Percentiles rank a stretch among this genome's conserved stretches.
Evolutionary conservation across 1,140 invertebrate genomes (phyloP).

Genomic region (Drosophila biarmipes): DNA sequence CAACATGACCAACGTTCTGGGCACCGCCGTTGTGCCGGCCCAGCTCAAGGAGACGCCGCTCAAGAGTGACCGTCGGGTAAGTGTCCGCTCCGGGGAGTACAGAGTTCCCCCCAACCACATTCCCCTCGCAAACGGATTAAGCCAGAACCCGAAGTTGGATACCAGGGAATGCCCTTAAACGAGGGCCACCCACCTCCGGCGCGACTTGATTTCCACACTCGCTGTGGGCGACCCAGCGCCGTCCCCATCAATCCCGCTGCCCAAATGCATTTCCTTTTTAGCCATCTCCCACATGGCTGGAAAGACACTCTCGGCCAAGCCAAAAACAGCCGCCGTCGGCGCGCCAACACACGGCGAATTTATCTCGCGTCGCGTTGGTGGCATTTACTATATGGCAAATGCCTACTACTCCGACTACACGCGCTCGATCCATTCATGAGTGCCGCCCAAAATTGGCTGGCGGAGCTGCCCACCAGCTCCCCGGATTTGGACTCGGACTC

Average conservation of each 20-base stretch:
- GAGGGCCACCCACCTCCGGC: conserved; percentile 36
- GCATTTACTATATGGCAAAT: conserved; percentile 39
- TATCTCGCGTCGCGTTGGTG: conserved; percentile 44
- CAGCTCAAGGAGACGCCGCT: conserved; percentile 75
- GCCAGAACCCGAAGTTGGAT: conserved; percentile 7
- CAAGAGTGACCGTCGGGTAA: conserved; percentile 84
- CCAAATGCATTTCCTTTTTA: conserved; percentile 81
- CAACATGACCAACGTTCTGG: conserved; percentile 78
- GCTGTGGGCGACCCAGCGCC: conserved; percentile 8
- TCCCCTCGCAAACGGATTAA: conserved; percentile 1
- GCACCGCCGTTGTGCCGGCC: conserved; percentile 67
- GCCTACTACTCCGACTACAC: conserved; percentile 11
- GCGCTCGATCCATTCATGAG: conserved; percentile 68
- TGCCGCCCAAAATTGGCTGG: conserved; percentile 73
- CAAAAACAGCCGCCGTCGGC: conserved; percentile 62
- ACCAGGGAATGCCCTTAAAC: conserved; percentile 34
- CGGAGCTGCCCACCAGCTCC: conserved; percentile 61
- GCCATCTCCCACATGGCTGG: conserved; percentile 74
- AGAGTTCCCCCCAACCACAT: neutral
- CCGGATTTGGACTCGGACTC: conserved; percentile 32
- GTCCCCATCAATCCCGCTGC: conserved; percentile 61
- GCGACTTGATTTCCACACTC: conserved; percentile 31
- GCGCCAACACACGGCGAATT: conserved; percentile 68
- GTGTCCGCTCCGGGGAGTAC: conserved; percentile 35
- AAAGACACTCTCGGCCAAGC: conserved; percentile 16